Conservation (phyloP, 1,140 invertebrate species). For the Lepidurus apus region DNA sequence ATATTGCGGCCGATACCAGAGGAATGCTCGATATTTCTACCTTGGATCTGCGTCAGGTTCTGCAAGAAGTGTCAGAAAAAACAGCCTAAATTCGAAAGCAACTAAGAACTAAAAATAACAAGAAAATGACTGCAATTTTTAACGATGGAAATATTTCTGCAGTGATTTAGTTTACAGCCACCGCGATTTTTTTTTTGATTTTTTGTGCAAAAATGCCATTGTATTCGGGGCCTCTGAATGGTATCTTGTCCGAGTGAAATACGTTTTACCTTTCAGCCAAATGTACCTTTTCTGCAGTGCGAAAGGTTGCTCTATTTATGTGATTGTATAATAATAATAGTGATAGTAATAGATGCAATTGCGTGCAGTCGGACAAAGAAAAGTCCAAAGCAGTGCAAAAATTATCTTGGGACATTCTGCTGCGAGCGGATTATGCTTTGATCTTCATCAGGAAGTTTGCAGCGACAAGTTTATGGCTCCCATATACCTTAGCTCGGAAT, state of each 20-base stretch:
- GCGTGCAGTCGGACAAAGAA: neutral
- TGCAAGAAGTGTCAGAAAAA: constrained; percentile 20
- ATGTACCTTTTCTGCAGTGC: neutral
- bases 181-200: too few relatives aligned
- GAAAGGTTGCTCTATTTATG: neutral
- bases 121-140: too few relatives aligned
- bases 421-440: too few relatives aligned
- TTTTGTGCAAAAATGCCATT: too few relatives aligned
- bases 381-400: neutral
- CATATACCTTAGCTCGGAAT: too few relatives aligned
- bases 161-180: too few relatives aligned
- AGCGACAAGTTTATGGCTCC: too few relatives aligned
- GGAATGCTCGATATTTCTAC: constrained; percentile 23
- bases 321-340: neutral
- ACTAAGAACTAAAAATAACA: neutral
- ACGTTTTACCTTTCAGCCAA: neutral
- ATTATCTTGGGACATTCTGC: neutral
- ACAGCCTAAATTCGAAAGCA: neutral
- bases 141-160: too few relatives aligned
- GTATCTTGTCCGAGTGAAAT: neutral
- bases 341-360: constrained; percentile 6
- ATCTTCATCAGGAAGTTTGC: too few relatives aligned
- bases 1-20: constrained; percentile 27
- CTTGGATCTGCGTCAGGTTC: constrained; percentile 28
- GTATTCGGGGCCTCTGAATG: too few relatives aligned